Evolutionary conservation across 1,140 invertebrate species (phyloP).

Genomic region (Zelostemma sp.): DNA sequence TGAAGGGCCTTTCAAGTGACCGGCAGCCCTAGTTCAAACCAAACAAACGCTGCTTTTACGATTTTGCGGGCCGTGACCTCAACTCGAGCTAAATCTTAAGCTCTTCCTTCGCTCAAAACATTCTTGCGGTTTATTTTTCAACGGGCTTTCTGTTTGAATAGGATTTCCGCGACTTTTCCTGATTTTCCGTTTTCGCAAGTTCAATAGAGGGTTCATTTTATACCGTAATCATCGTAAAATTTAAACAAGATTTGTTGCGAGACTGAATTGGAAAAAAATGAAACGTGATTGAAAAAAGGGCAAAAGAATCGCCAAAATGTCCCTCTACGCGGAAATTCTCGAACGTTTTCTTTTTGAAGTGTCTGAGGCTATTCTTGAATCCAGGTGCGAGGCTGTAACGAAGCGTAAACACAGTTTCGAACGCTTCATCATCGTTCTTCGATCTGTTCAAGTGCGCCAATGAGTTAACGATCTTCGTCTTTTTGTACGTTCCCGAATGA

Average conservation of each 20-base stretch:
- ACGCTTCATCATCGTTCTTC: slow-evolving; percentile 22
- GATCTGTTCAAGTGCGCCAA: slow-evolving; percentile 4
- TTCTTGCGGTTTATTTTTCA: no score
- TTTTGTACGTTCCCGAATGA: no score
- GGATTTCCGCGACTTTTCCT: no score
- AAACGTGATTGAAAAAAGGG: no score
- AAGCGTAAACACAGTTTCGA: slow-evolving; percentile 49
- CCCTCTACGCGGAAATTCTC: slow-evolving; percentile 11
- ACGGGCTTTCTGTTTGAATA: no score
- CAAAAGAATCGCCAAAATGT: slow-evolving; percentile 23
- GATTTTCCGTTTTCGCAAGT: no score
- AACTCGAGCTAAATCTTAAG: no score
- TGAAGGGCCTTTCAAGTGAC: slow-evolving; percentile 30
- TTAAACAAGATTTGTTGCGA: no score
- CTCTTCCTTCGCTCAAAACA: no score
- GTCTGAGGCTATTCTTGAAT: slow-evolving; percentile 59
- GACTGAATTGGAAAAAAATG: no score
- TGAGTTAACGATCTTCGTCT: background rate
- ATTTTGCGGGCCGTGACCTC: slow-evolving; percentile 3
- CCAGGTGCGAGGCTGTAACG: slow-evolving; percentile 66
- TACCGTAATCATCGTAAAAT: no score
- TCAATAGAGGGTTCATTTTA: no score
- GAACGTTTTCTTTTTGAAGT: slow-evolving; percentile 28
- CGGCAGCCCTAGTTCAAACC: slow-evolving; percentile 21
- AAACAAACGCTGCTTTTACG: slow-evolving; percentile 35